Evolutionary conservation across 2,888 invertebrate genomes (phyloP), one percentile per base, ranked within the genome.

Genomic region (Latrodectus elegans): DNA sequence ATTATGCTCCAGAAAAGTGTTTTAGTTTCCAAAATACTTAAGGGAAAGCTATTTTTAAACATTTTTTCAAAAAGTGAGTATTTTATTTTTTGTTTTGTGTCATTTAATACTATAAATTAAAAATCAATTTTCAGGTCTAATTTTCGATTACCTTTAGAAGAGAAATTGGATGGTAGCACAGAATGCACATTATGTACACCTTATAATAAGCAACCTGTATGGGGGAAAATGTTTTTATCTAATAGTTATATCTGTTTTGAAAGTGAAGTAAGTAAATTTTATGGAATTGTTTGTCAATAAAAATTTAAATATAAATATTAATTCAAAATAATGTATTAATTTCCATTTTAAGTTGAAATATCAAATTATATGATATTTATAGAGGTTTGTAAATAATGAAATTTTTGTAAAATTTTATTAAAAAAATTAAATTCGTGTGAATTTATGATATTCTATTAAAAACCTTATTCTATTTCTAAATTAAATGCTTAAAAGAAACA

Each of bases 181-280:
- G 96, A 97, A 91, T 97, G 97, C 91, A 95, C 96, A 12, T 93
- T 99, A 81, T 97, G 97, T 96, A 98, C 99, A 1, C 98, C 99
- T 0, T 99, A 97, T 92, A 96, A 97, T 92, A 98, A 98, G 92
- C 95, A 95, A 90, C 95, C 96, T 92, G 96, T 96, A 84, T 95
- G 95, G 93, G 99, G 99, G 17, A 94, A 95, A 90, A 93, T 99
- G 91, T 99, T 96, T 92, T 93, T 99, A 75, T 99, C 99, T 0
- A 95, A 96, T 91, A 97, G 97, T 93, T 99, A 97, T 92, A 94
- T 99, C 91, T 99, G 99, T 92, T 99, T 99, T 92, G 96, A 96
- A 91, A 99, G 99, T 92, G 95, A 96, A 93, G 98, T 98, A 92
- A 94, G 91, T 89, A 60, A 60, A 11, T 15, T 22, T 67, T 67